A percentile compares a stretch with the other conserved stretches of the same genome.
phyloP scores from a whole-genome alignment of 2,888 invertebrate genomes.

The Acleris laterana region DNA sequence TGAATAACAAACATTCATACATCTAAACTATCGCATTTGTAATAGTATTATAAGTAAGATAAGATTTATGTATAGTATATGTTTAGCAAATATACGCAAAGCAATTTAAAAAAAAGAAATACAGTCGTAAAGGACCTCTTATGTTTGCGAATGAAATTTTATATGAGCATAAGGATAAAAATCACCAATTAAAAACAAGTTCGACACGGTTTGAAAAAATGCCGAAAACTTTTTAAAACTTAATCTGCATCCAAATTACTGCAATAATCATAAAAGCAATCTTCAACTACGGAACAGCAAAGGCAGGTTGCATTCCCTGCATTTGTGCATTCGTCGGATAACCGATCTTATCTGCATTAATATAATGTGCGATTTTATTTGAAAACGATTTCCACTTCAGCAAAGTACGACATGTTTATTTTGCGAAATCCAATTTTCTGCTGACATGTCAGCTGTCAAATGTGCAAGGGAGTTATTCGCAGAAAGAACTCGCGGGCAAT shows the following conservation, averaged over 20 bases:
- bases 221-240: background rate
- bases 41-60: too few species aligned
- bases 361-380: conserved; percentile 10
- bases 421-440: conserved; percentile 55
- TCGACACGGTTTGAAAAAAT: background rate
- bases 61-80: too few species aligned
- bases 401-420: conserved; percentile 47
- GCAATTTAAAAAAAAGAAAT: too few species aligned
- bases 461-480: conserved; percentile 39
- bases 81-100: too few species aligned
- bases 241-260: conserved; percentile 9
- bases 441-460: conserved; percentile 65
- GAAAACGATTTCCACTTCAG: conserved; percentile 18
- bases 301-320: background rate
- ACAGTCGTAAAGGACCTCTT: too few species aligned
- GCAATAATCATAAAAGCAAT: conserved; percentile 14
- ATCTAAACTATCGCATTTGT: too few species aligned
- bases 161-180: too few species aligned
- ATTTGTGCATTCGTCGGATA: background rate
- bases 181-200: background rate
- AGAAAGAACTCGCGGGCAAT: too few species aligned
- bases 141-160: too few species aligned
- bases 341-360: background rate
- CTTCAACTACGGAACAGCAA: conserved; percentile 5
- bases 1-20: too few species aligned